Base-by-base conservation (phyloP, 2,113 vertebrate species). In the Pseudolaguvia tuberculata region DNA sequence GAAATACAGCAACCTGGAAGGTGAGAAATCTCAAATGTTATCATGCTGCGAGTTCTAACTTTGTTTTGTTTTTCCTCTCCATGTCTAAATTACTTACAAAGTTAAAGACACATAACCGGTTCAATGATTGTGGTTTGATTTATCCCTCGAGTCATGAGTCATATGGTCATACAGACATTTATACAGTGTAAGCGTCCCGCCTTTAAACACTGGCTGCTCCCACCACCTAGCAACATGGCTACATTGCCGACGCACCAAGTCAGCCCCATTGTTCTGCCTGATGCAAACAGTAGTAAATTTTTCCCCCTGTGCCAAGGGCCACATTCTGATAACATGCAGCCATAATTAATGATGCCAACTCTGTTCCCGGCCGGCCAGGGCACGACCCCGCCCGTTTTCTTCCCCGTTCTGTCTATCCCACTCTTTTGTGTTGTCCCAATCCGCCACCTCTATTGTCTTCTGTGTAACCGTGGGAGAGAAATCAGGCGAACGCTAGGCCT, bases 1-100 rank as follows among this genome's bases (percentile, higher is more conserved):
- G 96, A 90, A 99, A 99, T 90, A 98, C 97, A 4, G 97, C 96
- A 83, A 99, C 97, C 79, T 99, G 97, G 97, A 99, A 98, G 96
- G 97, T 99, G 88, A 93, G 85, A 20, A 23, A 45, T 56, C 6
- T 2, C 14, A 6, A 61, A 35, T 21, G n/a, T 25, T 9, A 17
- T 65, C 20, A 62, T 21, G 14, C 0, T 8, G 2, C 42, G n/a
- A 65, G 11, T 15, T 65, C 21, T 65, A 7, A 0, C 12, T 39
- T 39, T 31, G n/a, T 9, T 1, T 2, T 4, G 59, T 39, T 48
- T 18, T n/a, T 48, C 17, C 8, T 66, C 48, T 42, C 39, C 39
- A 42, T 42, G 9, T 42, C n/a, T n/a, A 35, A 35, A 3, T 45
- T 25, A 11, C 63, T 42, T 48, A 21, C 23, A 14, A 25, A 29